A percentile compares a stretch with the other conserved stretches of the same genome.
phyloP scores from a whole-genome alignment of 2,113 vertebrate species.

The Corythaeola cristata region DNA sequence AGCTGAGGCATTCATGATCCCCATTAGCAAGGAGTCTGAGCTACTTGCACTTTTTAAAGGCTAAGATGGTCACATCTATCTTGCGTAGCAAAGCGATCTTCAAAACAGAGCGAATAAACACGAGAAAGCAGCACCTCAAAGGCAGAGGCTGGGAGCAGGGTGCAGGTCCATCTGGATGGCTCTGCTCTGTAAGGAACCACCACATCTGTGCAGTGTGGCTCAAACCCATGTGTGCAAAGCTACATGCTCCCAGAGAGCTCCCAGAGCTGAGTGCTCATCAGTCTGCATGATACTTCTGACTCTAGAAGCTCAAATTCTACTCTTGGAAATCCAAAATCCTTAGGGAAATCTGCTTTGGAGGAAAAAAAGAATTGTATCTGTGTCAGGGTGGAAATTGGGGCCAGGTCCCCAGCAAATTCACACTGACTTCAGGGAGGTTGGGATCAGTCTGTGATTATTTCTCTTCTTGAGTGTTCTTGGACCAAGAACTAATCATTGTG shows the following conservation, averaged over 20 bases:
- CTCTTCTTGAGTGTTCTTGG: neutral
- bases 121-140: too few relatives aligned
- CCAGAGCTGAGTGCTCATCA: neutral
- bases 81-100: neutral
- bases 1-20: neutral
- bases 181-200: neutral
- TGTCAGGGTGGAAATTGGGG: neutral
- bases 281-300: neutral
- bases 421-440: neutral
- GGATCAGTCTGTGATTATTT: neutral
- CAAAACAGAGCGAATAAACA: neutral
- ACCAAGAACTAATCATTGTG: neutral
- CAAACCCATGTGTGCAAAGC: neutral
- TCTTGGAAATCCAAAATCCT: neutral
- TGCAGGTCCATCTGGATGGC: rapidly evolving
- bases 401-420: neutral
- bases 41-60: neutral
- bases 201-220: rapidly evolving
- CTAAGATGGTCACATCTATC: neutral
- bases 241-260: rapidly evolving
- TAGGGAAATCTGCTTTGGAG: neutral
- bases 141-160: neutral
- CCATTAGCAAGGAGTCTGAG: neutral
- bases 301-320: neutral
- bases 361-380: neutral